Percentiles rank a stretch among this genome's conserved stretches.
phyloP scores from a whole-genome alignment of 1,140 invertebrate genomes.

The Drosophila sturtevanti region DNA sequence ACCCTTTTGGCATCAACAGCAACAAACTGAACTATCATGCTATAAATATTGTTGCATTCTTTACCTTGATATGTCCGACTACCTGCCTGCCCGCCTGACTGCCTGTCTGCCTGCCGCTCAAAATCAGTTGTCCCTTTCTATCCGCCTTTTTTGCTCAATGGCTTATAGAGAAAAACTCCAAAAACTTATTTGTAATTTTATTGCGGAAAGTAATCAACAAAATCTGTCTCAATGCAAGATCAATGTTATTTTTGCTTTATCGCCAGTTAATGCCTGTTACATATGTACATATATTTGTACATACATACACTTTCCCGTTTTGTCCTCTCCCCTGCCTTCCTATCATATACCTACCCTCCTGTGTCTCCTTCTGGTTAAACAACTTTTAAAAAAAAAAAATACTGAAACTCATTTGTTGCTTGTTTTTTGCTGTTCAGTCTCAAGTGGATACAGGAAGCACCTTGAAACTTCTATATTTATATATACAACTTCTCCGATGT shows the following conservation, averaged over 20 bases:
- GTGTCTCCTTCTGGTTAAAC: conserved; percentile 43
- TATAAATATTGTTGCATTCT: conserved; percentile 54
- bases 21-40: conserved; percentile 45
- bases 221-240: conserved; percentile 70
- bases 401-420: conserved; percentile 25
- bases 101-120: conserved; percentile 1
- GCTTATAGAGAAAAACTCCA: conserved; percentile 41
- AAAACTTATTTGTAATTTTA: conserved; percentile 32
- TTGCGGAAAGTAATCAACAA: conserved; percentile 58
- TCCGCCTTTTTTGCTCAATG: conserved; percentile 25
- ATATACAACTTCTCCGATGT: conserved; percentile 33
- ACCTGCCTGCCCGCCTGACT: conserved; percentile 26
- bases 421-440: conserved; percentile 24
- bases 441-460: conserved; percentile 65
- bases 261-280: conserved; percentile 65
- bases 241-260: conserved; percentile 66
- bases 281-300: too few relatives aligned
- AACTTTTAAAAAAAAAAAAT: conserved; percentile 68
- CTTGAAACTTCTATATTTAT: conserved; percentile 82
- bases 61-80: conserved; percentile 53
- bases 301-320: conserved; percentile 8
- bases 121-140: not conserved
- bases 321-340: too few relatives aligned
- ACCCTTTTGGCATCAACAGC: conserved; percentile 55
- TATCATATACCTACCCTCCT: not conserved